A percentile compares a stretch with the other conserved stretches of the same genome.
These are phyloP conservation scores for Phoebastria nigripes DNA, from an alignment of 2,797 vertebrate species.

Conservation along the genomic window DNA sequence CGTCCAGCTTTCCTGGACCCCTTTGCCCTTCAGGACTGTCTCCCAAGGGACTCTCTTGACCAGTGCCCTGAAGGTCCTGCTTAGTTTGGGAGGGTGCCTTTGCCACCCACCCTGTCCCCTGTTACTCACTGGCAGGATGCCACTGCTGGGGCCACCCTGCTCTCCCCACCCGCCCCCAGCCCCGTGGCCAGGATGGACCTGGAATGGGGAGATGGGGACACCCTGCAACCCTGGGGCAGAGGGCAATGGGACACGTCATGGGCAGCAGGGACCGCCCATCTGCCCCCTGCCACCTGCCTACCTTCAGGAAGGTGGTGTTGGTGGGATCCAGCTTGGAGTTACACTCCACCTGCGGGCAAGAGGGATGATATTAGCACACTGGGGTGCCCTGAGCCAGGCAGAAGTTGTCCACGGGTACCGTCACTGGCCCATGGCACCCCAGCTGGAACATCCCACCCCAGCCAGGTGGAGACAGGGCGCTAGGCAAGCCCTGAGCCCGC, in stretches of 20 bases:
- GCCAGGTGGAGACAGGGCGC: background rate
- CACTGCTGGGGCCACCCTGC: background rate
- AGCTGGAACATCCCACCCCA: background rate
- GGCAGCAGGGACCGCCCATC: background rate
- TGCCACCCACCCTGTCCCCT: background rate
- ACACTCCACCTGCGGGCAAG: slow-evolving; percentile 86
- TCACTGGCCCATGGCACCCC: background rate
- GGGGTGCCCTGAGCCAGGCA: background rate
- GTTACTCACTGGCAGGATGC: background rate
- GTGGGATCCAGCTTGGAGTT: slow-evolving; percentile 98
- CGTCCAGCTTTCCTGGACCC: too few relatives aligned
- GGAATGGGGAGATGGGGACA: background rate
- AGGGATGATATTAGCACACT: background rate
- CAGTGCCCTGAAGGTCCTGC: background rate
- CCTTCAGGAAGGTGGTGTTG: slow-evolving; percentile 97
- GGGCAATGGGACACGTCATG: background rate
- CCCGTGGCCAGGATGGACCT: background rate
- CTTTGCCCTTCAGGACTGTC: too few relatives aligned
- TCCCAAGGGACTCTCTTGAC: too few relatives aligned
- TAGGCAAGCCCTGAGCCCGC: accelerated
- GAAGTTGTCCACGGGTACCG: background rate
- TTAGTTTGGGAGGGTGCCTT: background rate
- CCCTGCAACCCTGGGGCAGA: background rate
- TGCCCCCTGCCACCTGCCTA: slow-evolving; percentile 35
- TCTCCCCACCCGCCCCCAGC: background rate